Evolutionary conservation across 2,797 vertebrate genomes (phyloP).

Genomic region (Anas flavirostris): DNA sequence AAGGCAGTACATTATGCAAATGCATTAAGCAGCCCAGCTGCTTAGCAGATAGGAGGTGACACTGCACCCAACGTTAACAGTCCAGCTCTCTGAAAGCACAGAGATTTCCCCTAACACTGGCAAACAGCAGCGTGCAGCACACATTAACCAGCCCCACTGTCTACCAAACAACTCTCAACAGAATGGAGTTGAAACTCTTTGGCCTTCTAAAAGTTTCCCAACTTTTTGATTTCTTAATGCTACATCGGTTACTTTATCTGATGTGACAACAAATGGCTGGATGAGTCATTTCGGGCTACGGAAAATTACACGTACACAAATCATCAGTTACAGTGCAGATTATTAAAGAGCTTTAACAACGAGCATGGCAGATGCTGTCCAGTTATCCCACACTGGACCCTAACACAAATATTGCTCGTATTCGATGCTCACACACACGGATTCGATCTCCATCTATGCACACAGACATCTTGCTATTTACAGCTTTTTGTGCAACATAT

Average conservation of each 20-base stretch:
- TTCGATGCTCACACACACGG: not conserved
- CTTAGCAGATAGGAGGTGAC: not conserved
- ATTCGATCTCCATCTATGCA: not conserved
- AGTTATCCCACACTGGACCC: not conserved
- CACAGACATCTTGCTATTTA: not conserved
- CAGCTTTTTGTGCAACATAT: not conserved
- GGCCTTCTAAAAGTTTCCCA: not conserved
- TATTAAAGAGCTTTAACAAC: not conserved
- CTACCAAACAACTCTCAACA: not conserved
- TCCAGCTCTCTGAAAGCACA: fast-evolving
- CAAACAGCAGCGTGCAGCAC: not conserved
- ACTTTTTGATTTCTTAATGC: not conserved
- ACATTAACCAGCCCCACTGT: not conserved
- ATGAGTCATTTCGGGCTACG: not conserved
- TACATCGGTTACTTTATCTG: not conserved
- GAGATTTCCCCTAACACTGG: not conserved
- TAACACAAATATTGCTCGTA: not conserved
- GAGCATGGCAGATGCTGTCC: not conserved
- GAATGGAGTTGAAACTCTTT: not conserved
- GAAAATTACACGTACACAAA: not conserved
- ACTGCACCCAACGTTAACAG: not conserved
- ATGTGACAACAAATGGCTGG: not conserved
- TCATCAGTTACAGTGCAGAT: not conserved
- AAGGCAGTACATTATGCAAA: not conserved
- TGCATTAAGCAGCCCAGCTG: not conserved